These are phyloP conservation scores for Aphodius granarius DNA, from an alignment of 2,888 invertebrate species.

Conservation along the genomic window DNA sequence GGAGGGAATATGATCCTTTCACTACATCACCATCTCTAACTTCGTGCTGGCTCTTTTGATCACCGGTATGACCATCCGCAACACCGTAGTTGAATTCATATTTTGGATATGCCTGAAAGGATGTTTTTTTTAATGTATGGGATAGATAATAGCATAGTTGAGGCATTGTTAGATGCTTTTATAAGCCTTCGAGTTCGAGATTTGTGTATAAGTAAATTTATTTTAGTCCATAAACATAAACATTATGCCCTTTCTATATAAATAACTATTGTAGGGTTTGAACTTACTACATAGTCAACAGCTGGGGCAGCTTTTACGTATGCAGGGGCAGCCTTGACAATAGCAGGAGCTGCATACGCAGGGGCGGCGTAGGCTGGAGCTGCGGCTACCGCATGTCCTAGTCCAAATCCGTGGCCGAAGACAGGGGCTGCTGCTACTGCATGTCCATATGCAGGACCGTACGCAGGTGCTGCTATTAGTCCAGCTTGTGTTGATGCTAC, in stretches of 20 bases:
- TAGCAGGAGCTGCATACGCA: constrained; percentile 36
- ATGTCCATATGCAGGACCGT: constrained; percentile 18
- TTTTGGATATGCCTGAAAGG: constrained; percentile 58
- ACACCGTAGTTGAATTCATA: constrained; percentile 64
- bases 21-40: constrained; percentile 60
- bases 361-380: constrained; percentile 25
- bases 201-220: neutral
- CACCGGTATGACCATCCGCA: constrained; percentile 61
- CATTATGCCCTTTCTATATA: neutral
- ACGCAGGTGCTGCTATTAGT: constrained; percentile 41
- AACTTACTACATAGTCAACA: constrained; percentile 44
- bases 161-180: neutral
- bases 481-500: constrained; percentile 56
- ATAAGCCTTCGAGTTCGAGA: neutral
- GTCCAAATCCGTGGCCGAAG: constrained; percentile 21
- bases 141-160: neutral
- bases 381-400: constrained; percentile 19
- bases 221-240: no score
- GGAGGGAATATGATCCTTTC: constrained; percentile 60
- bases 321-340: constrained; percentile 37
- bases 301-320: constrained; percentile 43
- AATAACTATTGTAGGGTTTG: neutral
- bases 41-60: constrained; percentile 60
- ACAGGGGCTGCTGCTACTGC: constrained; percentile 20
- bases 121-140: neutral